Conservation (phyloP, 92 coral and sea anemone genomes). For the Chrysogorgia sp. region DNA sequence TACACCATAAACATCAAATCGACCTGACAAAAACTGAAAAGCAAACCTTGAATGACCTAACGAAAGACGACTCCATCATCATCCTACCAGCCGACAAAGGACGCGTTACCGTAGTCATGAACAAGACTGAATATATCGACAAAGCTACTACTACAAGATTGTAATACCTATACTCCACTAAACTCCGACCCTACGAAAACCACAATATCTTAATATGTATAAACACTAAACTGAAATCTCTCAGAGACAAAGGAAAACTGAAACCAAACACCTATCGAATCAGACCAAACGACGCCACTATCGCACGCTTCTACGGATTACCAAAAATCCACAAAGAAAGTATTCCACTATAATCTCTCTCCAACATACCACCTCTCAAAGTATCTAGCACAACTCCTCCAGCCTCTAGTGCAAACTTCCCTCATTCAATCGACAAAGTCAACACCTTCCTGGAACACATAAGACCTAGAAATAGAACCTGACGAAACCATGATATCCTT, state of each 20-base stretch:
- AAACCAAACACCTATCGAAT: not conserved
- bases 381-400: too few species aligned
- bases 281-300: not conserved
- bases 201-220: not conserved
- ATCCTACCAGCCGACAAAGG: constrained; percentile 19
- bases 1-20: too few species aligned
- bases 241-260: not conserved
- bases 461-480: too few species aligned
- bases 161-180: not conserved
- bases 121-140: not conserved
- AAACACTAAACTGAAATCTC: not conserved
- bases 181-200: not conserved
- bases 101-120: not conserved
- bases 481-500: too few species aligned
- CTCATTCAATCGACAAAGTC: too few species aligned
- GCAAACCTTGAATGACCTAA: constrained; percentile 2
- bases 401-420: too few species aligned
- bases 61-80: constrained; percentile 1
- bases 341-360: too few species aligned
- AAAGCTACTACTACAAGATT: not conserved
- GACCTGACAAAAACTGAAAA: not conserved
- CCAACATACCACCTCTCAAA: too few species aligned
- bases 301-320: not conserved
- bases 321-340: constrained; percentile 3
- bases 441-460: too few species aligned